phyloP scores from a whole-genome alignment of 92 coral and sea anemone species.

The Siderastrea radians region DNA sequence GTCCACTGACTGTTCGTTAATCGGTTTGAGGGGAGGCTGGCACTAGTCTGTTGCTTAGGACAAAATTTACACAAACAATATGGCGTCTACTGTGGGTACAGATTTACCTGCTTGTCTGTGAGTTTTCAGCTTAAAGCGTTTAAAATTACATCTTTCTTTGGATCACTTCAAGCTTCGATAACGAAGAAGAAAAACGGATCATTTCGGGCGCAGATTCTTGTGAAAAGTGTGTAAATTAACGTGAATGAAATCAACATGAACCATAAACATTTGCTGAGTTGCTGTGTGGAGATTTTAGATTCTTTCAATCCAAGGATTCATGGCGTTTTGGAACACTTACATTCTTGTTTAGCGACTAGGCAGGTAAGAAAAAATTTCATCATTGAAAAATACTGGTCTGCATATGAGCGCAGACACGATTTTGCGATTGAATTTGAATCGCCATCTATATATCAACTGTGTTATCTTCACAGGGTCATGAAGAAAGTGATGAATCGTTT shows the following conservation, averaged over 20 bases:
- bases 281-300: slow-evolving; percentile 83
- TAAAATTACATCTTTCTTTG: too few relatives aligned
- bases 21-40: slow-evolving; percentile 15
- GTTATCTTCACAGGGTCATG: slow-evolving; percentile 57
- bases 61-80: slow-evolving; percentile 30
- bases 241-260: slow-evolving; percentile 54
- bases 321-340: slow-evolving; percentile 91
- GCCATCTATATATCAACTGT: not conserved
- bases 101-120: not conserved
- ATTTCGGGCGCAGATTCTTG: not conserved
- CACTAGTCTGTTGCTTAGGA: slow-evolving; percentile 45
- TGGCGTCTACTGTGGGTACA: slow-evolving; percentile 4
- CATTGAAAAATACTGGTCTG: not conserved
- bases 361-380: slow-evolving; percentile 60
- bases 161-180: not conserved
- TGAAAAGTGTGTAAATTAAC: not conserved
- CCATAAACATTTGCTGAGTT: slow-evolving; percentile 76
- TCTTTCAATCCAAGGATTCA: slow-evolving; percentile 82
- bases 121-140: not conserved
- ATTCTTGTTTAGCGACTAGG: slow-evolving; percentile 70
- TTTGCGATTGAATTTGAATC: not conserved
- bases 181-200: not conserved
- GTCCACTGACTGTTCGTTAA: not conserved
- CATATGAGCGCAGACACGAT: not conserved
- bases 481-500: slow-evolving; percentile 84